Base-by-base conservation (phyloP, 1,140 invertebrate genomes). In the Pentalonia nigronervosa region DNA sequence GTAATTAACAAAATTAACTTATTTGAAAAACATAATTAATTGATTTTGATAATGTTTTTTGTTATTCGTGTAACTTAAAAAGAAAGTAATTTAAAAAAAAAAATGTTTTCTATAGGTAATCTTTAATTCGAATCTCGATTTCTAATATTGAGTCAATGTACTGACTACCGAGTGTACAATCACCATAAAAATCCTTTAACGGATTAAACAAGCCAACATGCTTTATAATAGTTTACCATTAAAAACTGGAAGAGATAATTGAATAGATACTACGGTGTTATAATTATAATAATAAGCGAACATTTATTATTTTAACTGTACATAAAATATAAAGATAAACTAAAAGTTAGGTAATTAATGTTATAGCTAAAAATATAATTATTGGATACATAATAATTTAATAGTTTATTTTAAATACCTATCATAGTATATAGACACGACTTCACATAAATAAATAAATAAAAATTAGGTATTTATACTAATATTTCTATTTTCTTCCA, bases 51-150 rank as follows among this genome's bases (percentile, higher is more conserved):
- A n/a, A 67, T 67, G 30, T n/a, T 67, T n/a, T n/a, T 67, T 23
- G 56, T 14, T 11, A 48, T 11, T 14, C 53, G 7, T 56, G 48
- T 41, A 7, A 87, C 14, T 20, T 20, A 34, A 87, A 56, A 56
- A 89, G 88, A 89, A 89, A 89, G 34, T 34, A 53, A 56, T 53
- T 88, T 36, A 7, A 50, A 21, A 41, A 41, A 41, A 88, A 87
- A 34, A n/a, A 30, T 88, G 2, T 48, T 48, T 17, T 21, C 41
- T 47, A 47, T 87, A 20, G 30, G 6, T 87, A 90, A 67, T 90
- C 89, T 90, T 67, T 21, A 9, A 25, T 60, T 92, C 9, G 41
- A 83, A 92, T 92, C 90, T 83, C 67, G 67, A 83, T 92, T 92
- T 92, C 90, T 83, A 92, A 92, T 53, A 53, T 50, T 34, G 50